Evolutionary conservation across 2,113 vertebrate species (phyloP).

Genomic region (Vimba vimba): DNA sequence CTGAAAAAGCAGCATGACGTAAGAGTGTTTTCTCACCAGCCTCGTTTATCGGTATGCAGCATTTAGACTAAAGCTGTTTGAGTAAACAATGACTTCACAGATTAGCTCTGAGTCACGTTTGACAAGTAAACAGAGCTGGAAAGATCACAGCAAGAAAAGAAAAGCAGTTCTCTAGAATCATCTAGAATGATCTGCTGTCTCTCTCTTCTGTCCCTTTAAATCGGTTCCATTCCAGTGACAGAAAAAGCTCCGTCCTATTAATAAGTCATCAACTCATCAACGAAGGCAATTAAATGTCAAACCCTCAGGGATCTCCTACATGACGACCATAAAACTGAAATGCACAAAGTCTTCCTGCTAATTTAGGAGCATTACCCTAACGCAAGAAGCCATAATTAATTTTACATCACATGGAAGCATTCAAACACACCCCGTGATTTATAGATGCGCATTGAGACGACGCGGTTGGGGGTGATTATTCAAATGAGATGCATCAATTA

Average conservation of each 20-base stretch:
- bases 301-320: conserved; percentile 60
- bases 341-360: conserved; percentile 61
- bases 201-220: conserved; percentile 17
- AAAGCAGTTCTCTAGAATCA: conserved; percentile 8
- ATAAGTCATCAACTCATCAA: conserved; percentile 69
- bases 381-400: conserved; percentile 35
- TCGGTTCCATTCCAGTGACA: conserved; percentile 53
- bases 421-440: neutral
- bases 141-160: neutral
- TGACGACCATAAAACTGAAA: conserved; percentile 56
- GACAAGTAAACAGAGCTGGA: conserved; percentile 1
- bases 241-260: conserved; percentile 62
- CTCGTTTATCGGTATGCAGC: neutral
- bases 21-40: neutral
- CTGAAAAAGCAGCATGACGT: conserved; percentile 11
- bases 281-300: conserved; percentile 69
- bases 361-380: conserved; percentile 56
- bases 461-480: neutral
- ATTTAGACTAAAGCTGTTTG: neutral
- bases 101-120: neutral
- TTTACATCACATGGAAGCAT: conserved; percentile 20
- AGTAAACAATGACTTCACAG: conserved; percentile 12
- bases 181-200: conserved; percentile 20
- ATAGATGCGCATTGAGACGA: neutral
- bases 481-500: conserved; percentile 7